Evolutionary conservation across 2,888 invertebrate genomes (phyloP), one percentile per base, ranked within the genome.

Genomic region (Caenorhabditis sinica): DNA sequence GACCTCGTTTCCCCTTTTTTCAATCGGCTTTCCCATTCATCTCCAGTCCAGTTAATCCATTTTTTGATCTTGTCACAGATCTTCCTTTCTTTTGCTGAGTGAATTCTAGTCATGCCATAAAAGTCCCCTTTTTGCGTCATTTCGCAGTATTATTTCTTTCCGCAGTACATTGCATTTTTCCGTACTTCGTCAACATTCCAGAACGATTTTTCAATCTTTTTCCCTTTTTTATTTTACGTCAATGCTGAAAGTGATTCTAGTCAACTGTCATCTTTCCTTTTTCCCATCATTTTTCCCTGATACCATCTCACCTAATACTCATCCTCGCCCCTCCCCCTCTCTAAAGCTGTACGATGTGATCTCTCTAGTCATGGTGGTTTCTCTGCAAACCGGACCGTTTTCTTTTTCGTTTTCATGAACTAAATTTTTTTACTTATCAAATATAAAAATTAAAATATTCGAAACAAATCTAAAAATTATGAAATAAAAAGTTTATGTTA

Each of bases 61-160:
- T 58, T 56, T 40, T 45, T 36, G 77, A 79, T 79, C 79, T 79
- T 79, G 79, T 79, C 72, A 71, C 43, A 72, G 79, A 79, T 79
- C 79, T 43, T 36, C 43, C 11, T 40, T 33, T n/a, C n/a, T 8
- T 51, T 60, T 80, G 76, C 76, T 82, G 82, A 77, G 82, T 83
- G 77, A 76, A 75, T 79, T 84, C 84, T 79, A 82, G 83, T 86
- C 80, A 77, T 82, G 81, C 82, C 82, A 83, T 73, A 66, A 43
- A 13, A n/a, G 58, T 25, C 45, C 36, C 36, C 23, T 36, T 58
- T 66, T 53, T 51, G 65, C 69, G 45, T 75, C 68, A 61, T 77
- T 69, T 77, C 60, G 45, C 79, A 79, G 71, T 79, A 79, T 79
- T 79, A 61, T 43, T 30, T n/a, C n/a, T n/a, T 33, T 28, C 69